Conservation (phyloP, 2,113 vertebrate genomes). For the Dasyornis broadbenti region DNA sequence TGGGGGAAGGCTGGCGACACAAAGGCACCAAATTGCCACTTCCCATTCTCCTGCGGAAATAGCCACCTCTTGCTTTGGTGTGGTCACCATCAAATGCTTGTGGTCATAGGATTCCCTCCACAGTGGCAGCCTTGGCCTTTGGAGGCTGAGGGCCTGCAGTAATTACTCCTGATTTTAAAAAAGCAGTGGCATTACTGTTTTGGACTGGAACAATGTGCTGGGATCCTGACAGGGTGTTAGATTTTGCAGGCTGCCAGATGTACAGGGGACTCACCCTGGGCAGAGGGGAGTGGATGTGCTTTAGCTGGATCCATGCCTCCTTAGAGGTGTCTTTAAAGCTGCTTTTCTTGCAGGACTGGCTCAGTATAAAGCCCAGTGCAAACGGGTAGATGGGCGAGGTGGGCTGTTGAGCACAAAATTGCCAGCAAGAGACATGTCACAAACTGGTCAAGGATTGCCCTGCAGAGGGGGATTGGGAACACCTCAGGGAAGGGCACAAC, state of each 20-base stretch:
- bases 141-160: background rate
- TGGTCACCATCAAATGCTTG: background rate
- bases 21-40: background rate
- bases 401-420: background rate
- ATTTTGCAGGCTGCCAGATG: background rate
- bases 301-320: background rate
- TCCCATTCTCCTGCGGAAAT: background rate
- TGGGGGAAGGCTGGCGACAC: background rate
- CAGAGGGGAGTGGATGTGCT: background rate
- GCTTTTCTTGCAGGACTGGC: background rate
- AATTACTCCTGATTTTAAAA: background rate
- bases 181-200: background rate
- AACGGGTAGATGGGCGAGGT: accelerated
- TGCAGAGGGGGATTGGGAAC: background rate
- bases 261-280: accelerated
- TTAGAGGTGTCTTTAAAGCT: background rate
- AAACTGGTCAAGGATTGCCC: background rate
- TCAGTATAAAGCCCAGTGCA: background rate
- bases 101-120: background rate
- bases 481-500: accelerated
- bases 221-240: background rate
- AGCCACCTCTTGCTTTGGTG: background rate
- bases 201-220: background rate
- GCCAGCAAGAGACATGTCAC: background rate
- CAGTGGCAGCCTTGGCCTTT: accelerated